Conservation (phyloP, 2,888 invertebrate species). For the Hemaris fuciformis region DNA sequence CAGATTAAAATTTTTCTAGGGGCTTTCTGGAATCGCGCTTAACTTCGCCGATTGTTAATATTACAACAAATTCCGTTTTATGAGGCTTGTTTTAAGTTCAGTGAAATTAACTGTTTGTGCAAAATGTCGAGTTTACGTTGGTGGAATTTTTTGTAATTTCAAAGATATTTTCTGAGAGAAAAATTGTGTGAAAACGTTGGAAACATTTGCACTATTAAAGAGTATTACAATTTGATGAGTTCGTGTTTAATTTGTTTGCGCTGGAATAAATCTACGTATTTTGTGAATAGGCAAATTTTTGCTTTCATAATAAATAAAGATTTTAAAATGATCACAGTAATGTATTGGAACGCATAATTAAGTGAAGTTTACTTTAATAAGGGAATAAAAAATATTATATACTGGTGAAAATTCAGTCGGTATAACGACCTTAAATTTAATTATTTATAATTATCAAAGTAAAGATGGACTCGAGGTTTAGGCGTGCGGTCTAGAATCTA, state of each 20-base stretch:
- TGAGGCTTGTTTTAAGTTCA: slow-evolving; percentile 19
- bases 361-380: too few species aligned
- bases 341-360: too few species aligned
- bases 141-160: background rate
- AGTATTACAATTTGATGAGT: background rate
- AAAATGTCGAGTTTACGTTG: slow-evolving; percentile 6
- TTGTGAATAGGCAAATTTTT: too few species aligned
- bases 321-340: too few species aligned
- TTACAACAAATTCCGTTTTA: slow-evolving; percentile 19
- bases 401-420: too few species aligned
- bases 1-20: slow-evolving; percentile 21
- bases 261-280: too few species aligned
- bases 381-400: too few species aligned
- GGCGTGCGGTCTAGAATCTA: too few species aligned
- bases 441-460: too few species aligned
- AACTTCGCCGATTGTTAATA: slow-evolving; percentile 18
- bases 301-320: too few species aligned
- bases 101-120: slow-evolving; percentile 15
- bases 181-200: background rate
- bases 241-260: background rate
- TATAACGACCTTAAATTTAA: too few species aligned
- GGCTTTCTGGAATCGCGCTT: slow-evolving; percentile 13
- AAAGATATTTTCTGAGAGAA: background rate
- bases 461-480: too few species aligned
- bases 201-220: background rate